Percentiles rank a stretch among this genome's conserved stretches.
Evolutionary conservation across 2,888 invertebrate species (phyloP).

Genomic region (Acleris emargana): DNA sequence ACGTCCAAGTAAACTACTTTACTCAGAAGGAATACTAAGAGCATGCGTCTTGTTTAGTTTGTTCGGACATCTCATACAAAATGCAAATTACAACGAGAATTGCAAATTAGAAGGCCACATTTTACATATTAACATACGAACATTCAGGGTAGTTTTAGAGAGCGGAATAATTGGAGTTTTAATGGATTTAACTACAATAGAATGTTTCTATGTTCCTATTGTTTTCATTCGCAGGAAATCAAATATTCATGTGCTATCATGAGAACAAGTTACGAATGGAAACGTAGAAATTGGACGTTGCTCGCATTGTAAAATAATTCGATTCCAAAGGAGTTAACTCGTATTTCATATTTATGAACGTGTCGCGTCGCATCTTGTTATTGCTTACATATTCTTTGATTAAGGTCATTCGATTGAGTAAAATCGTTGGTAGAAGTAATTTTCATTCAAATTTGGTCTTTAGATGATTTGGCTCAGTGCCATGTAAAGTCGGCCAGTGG

Average conservation of each 20-base stretch:
- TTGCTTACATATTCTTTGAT: no score
- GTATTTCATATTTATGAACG: no score
- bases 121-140: slow-evolving; percentile 30
- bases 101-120: slow-evolving; percentile 34
- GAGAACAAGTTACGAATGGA: not conserved
- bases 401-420: no score
- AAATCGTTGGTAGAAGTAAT: no score
- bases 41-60: slow-evolving; percentile 17
- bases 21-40: slow-evolving; percentile 6
- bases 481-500: no score
- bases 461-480: no score
- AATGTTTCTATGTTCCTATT: slow-evolving; percentile 9
- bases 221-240: slow-evolving; percentile 9
- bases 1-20: slow-evolving; percentile 1
- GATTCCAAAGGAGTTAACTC: no score
- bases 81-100: slow-evolving; percentile 31
- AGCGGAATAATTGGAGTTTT: slow-evolving; percentile 23
- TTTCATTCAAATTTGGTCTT: no score
- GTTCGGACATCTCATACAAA: slow-evolving; percentile 25
- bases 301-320: no score
- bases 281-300: no score
- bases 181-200: not conserved
- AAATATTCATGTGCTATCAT: slow-evolving; percentile 16
- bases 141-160: slow-evolving; percentile 25
- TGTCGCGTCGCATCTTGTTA: no score